These are phyloP conservation scores for Odontesthes bonariensis DNA, from an alignment of 2,113 vertebrate genomes.

Conservation along the genomic window DNA sequence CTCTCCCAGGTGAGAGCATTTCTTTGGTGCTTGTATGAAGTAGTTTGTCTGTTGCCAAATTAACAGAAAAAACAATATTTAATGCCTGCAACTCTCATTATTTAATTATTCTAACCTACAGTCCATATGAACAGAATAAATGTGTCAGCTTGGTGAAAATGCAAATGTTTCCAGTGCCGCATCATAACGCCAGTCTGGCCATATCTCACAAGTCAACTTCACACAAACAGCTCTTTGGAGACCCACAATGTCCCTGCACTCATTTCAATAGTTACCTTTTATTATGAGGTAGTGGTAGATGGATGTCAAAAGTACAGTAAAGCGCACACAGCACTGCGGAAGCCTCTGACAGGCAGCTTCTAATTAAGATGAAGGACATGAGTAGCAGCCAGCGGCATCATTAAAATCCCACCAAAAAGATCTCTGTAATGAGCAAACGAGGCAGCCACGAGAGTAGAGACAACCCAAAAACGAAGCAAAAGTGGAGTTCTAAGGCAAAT, in stretches of 20 bases:
- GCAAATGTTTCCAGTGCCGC: slow-evolving; percentile 1
- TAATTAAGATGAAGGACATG: slow-evolving; percentile 60
- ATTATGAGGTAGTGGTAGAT: slow-evolving; percentile 26
- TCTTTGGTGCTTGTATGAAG: neutral
- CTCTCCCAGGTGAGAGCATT: slow-evolving; percentile 5
- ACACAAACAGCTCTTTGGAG: slow-evolving; percentile 52
- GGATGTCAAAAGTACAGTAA: slow-evolving; percentile 37
- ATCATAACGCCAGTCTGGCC: slow-evolving; percentile 11
- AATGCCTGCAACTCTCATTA: neutral
- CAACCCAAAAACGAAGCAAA: neutral
- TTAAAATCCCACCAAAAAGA: slow-evolving; percentile 41
- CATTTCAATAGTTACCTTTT: slow-evolving; percentile 29
- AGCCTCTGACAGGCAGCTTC: slow-evolving; percentile 29
- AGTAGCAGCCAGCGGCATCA: slow-evolving; percentile 16
- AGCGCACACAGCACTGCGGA: slow-evolving; percentile 6
- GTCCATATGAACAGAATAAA: slow-evolving; percentile 3
- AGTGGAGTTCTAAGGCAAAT: too few relatives aligned
- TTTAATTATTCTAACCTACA: neutral
- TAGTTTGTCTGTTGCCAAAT: neutral
- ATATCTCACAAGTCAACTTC: slow-evolving; percentile 28
- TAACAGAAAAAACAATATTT: neutral
- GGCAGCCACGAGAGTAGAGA: neutral
- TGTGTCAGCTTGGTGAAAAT: neutral
- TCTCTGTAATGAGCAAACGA: slow-evolving; percentile 23
- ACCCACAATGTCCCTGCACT: slow-evolving; percentile 26